Base-by-base conservation (phyloP, 2,888 invertebrate genomes). In the Andrena bucephala region DNA sequence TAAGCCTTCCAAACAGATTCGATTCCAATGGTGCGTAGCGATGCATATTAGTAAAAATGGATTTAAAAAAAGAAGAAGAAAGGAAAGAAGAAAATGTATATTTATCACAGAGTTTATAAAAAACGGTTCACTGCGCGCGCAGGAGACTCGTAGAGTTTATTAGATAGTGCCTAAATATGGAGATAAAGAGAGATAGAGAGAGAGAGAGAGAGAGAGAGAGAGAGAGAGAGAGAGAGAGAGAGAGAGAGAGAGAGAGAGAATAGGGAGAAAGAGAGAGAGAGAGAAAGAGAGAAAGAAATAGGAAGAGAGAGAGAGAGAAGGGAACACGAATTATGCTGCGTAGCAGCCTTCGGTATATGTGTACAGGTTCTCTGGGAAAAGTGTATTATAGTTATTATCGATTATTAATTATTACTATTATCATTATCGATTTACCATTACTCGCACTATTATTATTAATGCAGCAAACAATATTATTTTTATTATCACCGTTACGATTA, bases 11-110 rank as follows among this genome's bases (percentile, higher is more conserved):
- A 78, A 73, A 66, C 74, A 68, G 67, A 84, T 84, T 86, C 81
- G 85, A 90, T 90, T 89, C 86, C 88, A 89, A 91, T 91, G 92
- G 92, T 91, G 92, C 92, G 89, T 89, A 86, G 75, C 71, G 50
- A 72, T 81, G 67, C 78, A 70, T 85, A 84, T 74, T 75, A 77
- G 77, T 54, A 69, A 80, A 83, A 75, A 42, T 42, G 42, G 71
- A 42, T 83, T 69, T 62, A 68, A 67, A 66, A 75, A 42, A 79
- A 48, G 74, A 65, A 70, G 71, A 33, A 63, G 52, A 78, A 77
- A 57, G 52, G 29, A 27, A 70, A 74, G 73, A 70, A 73, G 73
- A 76, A 71, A 81, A 77, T 89, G 78, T 88, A 86, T 87, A 86
- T 87, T 85, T 89, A 87, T 85, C 81, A 69, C 42, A 85, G 79